These are phyloP conservation scores for Drosophila mercatorum DNA, from an alignment of 2,888 invertebrate species.

Conservation along the genomic window DNA sequence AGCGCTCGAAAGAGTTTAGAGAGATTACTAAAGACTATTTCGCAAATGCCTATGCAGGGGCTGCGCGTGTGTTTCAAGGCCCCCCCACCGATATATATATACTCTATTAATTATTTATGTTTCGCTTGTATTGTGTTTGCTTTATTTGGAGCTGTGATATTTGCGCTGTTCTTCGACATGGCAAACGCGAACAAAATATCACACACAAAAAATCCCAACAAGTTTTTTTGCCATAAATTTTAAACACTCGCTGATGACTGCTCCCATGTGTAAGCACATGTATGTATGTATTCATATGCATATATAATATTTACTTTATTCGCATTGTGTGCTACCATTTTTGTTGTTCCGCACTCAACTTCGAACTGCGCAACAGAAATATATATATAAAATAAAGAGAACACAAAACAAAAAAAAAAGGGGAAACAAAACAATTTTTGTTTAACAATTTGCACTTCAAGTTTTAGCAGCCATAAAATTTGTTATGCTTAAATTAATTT, in stretches of 20 bases:
- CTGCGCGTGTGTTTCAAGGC: slow-evolving; percentile 16
- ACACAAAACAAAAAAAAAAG: slow-evolving; percentile 11
- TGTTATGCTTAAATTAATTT: slow-evolving; percentile 54
- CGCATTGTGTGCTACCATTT: slow-evolving; percentile 34
- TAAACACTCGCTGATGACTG: slow-evolving; percentile 51
- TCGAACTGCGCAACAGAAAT: slow-evolving; percentile 47
- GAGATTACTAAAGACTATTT: not conserved
- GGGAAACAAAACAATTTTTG: slow-evolving; percentile 28
- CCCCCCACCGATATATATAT: not conserved
- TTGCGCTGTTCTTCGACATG: slow-evolving; percentile 14
- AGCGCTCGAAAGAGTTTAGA: not conserved
- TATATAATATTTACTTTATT: slow-evolving; percentile 34
- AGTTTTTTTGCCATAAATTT: slow-evolving; percentile 58
- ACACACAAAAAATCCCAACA: slow-evolving; percentile 22
- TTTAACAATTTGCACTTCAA: slow-evolving; percentile 56
- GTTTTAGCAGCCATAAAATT: slow-evolving; percentile 51
- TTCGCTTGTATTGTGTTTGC: slow-evolving; percentile 8
- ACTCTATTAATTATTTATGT: slow-evolving; percentile 32
- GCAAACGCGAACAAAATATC: slow-evolving; percentile 1
- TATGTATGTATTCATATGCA: slow-evolving; percentile 20
- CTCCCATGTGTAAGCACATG: slow-evolving; percentile 40
- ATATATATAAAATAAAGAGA: not conserved
- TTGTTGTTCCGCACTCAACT: slow-evolving; percentile 18
- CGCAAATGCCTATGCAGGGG: not conserved
- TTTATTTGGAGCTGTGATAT: slow-evolving; percentile 14